Evolutionary conservation across 2,113 vertebrate genomes (phyloP), one percentile per base, ranked within the genome.

Genomic region (Rhabdornis inornatus): DNA sequence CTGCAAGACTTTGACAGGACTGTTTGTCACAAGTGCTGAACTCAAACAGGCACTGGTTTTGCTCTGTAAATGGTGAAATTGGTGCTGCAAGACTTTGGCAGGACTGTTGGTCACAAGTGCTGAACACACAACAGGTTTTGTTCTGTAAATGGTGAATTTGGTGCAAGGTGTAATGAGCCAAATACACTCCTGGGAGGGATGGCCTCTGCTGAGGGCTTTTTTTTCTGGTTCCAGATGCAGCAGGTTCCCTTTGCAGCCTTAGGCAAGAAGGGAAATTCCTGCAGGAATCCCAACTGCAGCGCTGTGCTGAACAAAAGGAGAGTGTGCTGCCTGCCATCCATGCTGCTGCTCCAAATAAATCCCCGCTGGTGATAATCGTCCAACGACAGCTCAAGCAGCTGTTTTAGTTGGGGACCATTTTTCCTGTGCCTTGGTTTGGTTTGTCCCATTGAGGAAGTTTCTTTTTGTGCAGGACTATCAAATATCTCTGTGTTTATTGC

Each of bases 331-430:
- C 33, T 82, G 42, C n/a, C n/a, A n/a, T n/a, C 49, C 25, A 1
- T 24, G 20, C 45, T 61, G 53, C 25, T 65, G 42, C 75, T 88
- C 84, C 68, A 56, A 56, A 70, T 11, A 56, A 63, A 75, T 27
- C 79, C 50, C n/a, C 4, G 3, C 13, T 1, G 13, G 5, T 8
- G 21, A 14, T 1, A 33, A 49, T 0, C 25, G 39, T 12, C 61
- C 59, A 39, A 9, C 0, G 4, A 14, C 45, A 87, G 20, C 40
- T 49, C 28, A 30, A 76, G 37, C 17, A 22, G 4, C 25, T 75
- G 1, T 31, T 68, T 50, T 12, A 28, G 15, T 7, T 56, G 50
- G 44, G 30, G 19, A 16, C 10, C n/a, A 17, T n/a, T 47, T 35
- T 13, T 15, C 16, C 13, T 13, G 23, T 39, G 50, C 25, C 22